A percentile compares a stretch with the other conserved stretches of the same genome.
phyloP scores from a whole-genome alignment of 1,140 invertebrate genomes.

The Sinella curviseta region DNA sequence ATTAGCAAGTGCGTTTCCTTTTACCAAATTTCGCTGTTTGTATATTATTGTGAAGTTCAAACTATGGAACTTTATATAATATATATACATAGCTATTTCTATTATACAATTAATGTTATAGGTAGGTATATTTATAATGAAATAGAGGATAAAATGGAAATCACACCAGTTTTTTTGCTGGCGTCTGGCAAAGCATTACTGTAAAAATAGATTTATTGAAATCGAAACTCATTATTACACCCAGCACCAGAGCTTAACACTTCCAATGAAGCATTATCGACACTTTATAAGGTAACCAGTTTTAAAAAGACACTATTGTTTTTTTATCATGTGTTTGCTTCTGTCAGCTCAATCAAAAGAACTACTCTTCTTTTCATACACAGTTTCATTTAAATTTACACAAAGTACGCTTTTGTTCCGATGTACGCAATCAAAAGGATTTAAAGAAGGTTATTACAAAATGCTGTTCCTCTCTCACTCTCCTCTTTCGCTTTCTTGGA shows the following conservation, averaged over 20 bases:
- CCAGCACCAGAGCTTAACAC: not conserved
- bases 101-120: no score
- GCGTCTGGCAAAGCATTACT: not conserved
- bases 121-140: no score
- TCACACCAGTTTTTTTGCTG: no score
- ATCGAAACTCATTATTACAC: not conserved
- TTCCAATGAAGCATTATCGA: not conserved
- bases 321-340: not conserved
- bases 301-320: not conserved
- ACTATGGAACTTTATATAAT: no score
- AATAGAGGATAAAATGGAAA: no score
- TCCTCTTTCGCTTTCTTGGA: not conserved
- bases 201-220: not conserved
- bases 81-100: no score
- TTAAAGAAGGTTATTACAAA: no score
- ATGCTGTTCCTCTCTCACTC: not conserved
- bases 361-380: not conserved
- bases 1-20: no score
- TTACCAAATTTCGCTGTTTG: no score
- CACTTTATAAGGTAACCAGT: not conserved
- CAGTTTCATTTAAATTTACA: conserved; percentile 7
- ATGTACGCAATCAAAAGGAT: no score
- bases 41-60: no score
- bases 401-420: not conserved
- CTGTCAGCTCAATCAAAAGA: not conserved